Base-by-base conservation (phyloP, 2,113 vertebrate genomes). In the Phrynosoma blainvillii region DNA sequence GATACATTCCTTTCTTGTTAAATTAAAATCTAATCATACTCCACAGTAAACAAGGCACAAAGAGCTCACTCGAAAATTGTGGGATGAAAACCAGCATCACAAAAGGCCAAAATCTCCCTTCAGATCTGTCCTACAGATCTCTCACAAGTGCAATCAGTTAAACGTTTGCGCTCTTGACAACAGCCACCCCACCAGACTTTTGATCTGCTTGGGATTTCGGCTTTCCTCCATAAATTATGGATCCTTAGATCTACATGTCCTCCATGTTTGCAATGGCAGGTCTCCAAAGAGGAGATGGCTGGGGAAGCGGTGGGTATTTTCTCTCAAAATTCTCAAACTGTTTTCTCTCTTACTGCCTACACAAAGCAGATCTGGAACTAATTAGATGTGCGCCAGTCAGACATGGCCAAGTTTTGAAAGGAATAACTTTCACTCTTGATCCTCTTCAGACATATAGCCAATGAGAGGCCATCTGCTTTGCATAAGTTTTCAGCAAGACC, bases 131-230 rank as follows among this genome's bases (percentile, higher is more conserved):
- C 30, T 93, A 90, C 62, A 85, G 80, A 68, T 93, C 90, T 89
- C 76, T 87, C 93, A 95, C 94, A 94, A 96, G 92, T 94, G 91
- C 91, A 95, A 90, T 94, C 95, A 94, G 92, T 96, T 95, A 94
- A 93, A 94, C 23, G 1, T 94, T 95, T 93, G 88, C 93, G 90
- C 0, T 5, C 92, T 94, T 94, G 90, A 95, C 91, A 94, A 92
- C 94, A 95, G 92, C 87, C 81, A 86, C 90, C 88, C 89, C 82
- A 90, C 59, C 59, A 95, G 91, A 91, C 1, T 13, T 95, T 93
- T 96, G 92, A 95, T 96, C 93, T 93, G 89, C 84, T 88, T 90
- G 85, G 76, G 93, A 91, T 94, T 88, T 94, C 89, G 76, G 86
- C 2, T 0, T 86, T 95, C 85, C 92, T 93, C 93, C 87, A 94